phyloP scores from a whole-genome alignment of 2,797 vertebrate genomes.

The Synaphobranchus kaupii region DNA sequence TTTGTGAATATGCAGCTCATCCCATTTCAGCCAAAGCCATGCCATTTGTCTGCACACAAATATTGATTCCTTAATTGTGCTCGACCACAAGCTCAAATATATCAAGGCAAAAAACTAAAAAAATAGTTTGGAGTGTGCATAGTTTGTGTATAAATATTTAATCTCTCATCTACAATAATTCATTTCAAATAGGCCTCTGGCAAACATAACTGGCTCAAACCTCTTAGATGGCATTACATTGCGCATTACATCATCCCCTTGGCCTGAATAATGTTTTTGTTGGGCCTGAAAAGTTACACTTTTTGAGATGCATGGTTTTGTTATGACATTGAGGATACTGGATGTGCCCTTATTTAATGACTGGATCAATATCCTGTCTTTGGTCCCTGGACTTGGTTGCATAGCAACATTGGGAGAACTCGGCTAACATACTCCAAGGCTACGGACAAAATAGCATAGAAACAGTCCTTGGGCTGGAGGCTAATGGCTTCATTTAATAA shows the following conservation, averaged over 20 bases:
- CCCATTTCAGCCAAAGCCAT: too few species aligned
- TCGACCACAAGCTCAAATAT: background rate
- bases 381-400: conserved; percentile 30
- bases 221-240: background rate
- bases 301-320: background rate
- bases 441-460: background rate
- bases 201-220: background rate
- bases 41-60: background rate
- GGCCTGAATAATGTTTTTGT: background rate
- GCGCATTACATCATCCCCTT: background rate
- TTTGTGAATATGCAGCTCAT: too few species aligned
- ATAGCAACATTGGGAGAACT: conserved; percentile 30
- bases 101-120: background rate
- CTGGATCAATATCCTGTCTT: conserved; percentile 25
- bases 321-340: conserved; percentile 4
- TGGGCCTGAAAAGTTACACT: background rate
- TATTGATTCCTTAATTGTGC: background rate
- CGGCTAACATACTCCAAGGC: background rate
- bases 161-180: background rate
- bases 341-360: conserved; percentile 13
- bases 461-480: background rate
- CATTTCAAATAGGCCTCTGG: background rate
- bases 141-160: background rate
- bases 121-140: background rate
- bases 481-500: conserved; percentile 8